These are phyloP conservation scores for Phoenicopterus ruber DNA, from an alignment of 2,113 vertebrate species.

Conservation along the genomic window DNA sequence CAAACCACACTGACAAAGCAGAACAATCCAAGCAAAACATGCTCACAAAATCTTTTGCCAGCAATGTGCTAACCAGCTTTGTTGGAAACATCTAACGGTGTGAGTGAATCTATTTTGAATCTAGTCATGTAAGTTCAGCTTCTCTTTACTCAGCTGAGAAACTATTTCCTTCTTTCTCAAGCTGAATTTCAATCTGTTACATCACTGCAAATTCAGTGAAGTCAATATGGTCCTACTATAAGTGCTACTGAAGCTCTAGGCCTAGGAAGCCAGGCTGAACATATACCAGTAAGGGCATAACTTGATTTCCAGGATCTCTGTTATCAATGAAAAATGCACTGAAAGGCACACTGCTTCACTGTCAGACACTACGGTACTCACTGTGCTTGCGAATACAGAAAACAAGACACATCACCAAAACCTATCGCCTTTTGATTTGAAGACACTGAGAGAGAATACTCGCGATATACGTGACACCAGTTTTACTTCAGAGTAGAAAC, in stretches of 20 bases:
- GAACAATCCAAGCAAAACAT: conserved; percentile 9
- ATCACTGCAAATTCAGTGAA: not conserved
- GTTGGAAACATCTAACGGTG: not conserved
- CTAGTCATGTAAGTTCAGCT: not conserved
- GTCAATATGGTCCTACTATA: not conserved
- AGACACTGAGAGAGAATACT: not conserved
- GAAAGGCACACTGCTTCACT: not conserved
- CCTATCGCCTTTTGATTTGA: not conserved
- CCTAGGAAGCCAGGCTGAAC: not conserved
- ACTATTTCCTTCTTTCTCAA: not conserved
- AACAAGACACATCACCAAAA: not conserved
- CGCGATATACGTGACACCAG: not conserved
- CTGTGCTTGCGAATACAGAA: not conserved
- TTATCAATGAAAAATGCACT: not conserved
- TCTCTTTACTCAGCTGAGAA: not conserved
- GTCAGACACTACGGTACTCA: not conserved
- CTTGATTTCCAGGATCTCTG: not conserved
- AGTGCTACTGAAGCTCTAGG: not conserved
- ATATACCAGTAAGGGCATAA: not conserved
- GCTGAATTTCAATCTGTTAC: not conserved
- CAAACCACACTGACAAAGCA: conserved; percentile 26
- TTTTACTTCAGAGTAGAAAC: not conserved
- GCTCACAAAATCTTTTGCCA: conserved; percentile 11
- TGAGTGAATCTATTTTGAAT: not conserved
- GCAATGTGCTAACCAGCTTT: not conserved